Evolutionary conservation across 2,797 vertebrate genomes (phyloP), one percentile per base, ranked within the genome.

Genomic region (Crocidura indochinensis): DNA sequence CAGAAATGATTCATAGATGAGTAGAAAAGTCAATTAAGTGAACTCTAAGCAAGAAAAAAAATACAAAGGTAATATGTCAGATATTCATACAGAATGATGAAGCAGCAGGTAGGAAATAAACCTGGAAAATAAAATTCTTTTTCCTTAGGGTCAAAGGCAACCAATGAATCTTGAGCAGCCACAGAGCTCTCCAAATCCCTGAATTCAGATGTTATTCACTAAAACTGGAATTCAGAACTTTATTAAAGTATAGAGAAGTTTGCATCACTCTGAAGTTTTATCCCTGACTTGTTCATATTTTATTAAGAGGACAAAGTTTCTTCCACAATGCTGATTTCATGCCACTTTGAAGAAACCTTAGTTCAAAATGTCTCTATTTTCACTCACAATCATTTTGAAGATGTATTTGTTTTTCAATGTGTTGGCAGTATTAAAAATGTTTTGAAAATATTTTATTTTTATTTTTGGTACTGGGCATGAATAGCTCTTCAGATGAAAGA

Each of bases 371-470:
- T 46, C n/a, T 44, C 24, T 62, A 20, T 78, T 64, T 83, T 60
- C n/a, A 8, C 3, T 17, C 51, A 62, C 77, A 44, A 6, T 75
- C 75, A 65, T 29, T 9, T 38, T 6, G 60, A 72, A 78, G 87
- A 49, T 26, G 71, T 24, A 82, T 10, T 64, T 69, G 38, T 12
- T 73, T 68, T 87, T 88, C 29, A 8, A 0, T 12, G 10, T 31
- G 27, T 75, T 49, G 68, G 26, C 46, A 64, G 15, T 17, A 0
- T 26, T 81, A 26, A 73, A 22, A 65, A 14, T 60, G 17, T 75
- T 91, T 79, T 75, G 56, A 24, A 92, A 82, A 71, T 65, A 72
- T 24, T 64, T 14, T 53, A n/a, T 53, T 53, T 53, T 53, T 53
- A 10, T 53, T 53, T 38, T 53, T 53, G 12, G 51, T 53, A 14